These are phyloP conservation scores for Diadegma fenestrale DNA, from an alignment of 2,888 invertebrate genomes.

Conservation along the genomic window DNA sequence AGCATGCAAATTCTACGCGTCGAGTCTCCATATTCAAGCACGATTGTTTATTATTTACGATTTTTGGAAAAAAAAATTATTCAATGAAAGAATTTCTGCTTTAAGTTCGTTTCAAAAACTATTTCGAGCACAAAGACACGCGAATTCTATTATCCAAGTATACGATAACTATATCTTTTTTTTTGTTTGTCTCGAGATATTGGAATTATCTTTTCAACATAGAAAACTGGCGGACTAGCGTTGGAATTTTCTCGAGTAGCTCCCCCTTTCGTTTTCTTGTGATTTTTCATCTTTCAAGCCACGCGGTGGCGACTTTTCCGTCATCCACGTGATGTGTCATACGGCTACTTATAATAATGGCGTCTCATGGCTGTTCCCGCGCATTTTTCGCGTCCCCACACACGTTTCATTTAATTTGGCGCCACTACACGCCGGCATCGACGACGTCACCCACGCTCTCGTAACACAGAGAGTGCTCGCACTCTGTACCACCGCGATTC, in stretches of 20 bases:
- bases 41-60: too few species aligned
- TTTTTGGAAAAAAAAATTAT: too few species aligned
- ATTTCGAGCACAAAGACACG: background rate
- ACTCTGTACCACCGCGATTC: background rate
- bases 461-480: constrained; percentile 3
- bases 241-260: background rate
- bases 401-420: constrained; percentile 40
- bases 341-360: constrained; percentile 80
- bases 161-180: background rate
- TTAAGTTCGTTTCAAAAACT: too few species aligned
- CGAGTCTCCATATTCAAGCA: too few species aligned
- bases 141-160: background rate
- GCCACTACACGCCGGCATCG: constrained; percentile 33
- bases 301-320: too few species aligned
- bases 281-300: background rate
- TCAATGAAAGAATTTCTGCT: too few species aligned
- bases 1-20: too few species aligned
- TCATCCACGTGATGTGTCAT: constrained; percentile 77
- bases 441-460: constrained; percentile 50
- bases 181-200: background rate
- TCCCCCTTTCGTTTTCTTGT: too few species aligned
- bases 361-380: constrained; percentile 72
- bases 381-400: constrained; percentile 44
- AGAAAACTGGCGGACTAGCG: background rate
- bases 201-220: background rate